Evolutionary conservation across 1,140 invertebrate genomes (phyloP).

Genomic region (Drosophila aff.): DNA sequence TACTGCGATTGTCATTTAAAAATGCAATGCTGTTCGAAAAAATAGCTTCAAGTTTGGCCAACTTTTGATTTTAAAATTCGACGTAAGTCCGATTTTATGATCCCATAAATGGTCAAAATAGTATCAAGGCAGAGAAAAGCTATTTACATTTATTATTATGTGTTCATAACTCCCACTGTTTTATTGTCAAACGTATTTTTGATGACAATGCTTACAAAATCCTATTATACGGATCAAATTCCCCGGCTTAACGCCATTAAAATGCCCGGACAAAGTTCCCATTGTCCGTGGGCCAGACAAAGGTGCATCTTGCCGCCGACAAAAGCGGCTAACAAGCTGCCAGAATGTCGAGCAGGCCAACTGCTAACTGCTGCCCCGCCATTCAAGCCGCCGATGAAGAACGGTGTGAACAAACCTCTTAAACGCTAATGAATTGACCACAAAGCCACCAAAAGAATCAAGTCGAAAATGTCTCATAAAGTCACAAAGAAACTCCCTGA

Average conservation of each 20-base stretch:
- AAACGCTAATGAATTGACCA: constrained; percentile 75
- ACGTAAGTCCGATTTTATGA: constrained; percentile 2
- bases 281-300: constrained; percentile 16
- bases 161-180: constrained; percentile 41
- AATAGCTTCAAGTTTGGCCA: no score
- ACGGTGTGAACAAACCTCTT: constrained; percentile 77
- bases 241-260: constrained; percentile 25
- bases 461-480: constrained; percentile 54
- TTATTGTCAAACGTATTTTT: constrained; percentile 9
- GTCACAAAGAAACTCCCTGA: constrained; percentile 66
- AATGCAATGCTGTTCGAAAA: background rate
- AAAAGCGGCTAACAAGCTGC: constrained; percentile 53
- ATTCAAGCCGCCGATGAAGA: constrained; percentile 17
- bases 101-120: constrained; percentile 7
- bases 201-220: constrained; percentile 18
- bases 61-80: background rate
- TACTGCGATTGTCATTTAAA: no score
- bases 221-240: constrained; percentile 23
- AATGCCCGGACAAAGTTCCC: constrained; percentile 14
- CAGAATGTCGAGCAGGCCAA: constrained; percentile 35
- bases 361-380: constrained; percentile 43
- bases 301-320: constrained; percentile 13
- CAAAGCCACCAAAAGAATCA: constrained; percentile 44
- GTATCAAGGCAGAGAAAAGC: constrained; percentile 15
- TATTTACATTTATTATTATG: constrained; percentile 10